These are phyloP conservation scores for Falcunculus frontatus DNA, from an alignment of 2,113 vertebrate species.

Conservation along the genomic window DNA sequence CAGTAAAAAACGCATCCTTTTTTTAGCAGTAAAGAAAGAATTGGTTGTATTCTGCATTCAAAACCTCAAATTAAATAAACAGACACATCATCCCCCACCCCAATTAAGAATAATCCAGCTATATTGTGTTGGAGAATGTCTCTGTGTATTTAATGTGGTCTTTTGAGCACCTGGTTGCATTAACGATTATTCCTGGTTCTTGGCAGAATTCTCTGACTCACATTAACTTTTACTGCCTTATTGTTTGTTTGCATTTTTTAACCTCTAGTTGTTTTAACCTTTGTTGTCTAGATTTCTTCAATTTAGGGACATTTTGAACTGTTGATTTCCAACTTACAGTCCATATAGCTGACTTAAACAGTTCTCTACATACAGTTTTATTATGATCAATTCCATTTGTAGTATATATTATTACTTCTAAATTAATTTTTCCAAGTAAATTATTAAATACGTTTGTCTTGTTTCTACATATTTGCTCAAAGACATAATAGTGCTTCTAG, in stretches of 20 bases:
- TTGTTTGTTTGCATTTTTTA: background rate
- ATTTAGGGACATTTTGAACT: background rate
- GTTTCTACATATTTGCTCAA: background rate
- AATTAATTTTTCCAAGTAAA: background rate
- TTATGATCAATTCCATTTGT: background rate
- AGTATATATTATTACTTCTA: background rate
- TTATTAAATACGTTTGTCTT: background rate
- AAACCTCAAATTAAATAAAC: background rate
- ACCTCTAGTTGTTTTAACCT: background rate
- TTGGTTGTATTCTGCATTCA: background rate
- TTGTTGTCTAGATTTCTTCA: background rate
- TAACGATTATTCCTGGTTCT: background rate
- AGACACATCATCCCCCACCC: accelerated
- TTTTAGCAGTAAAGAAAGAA: background rate
- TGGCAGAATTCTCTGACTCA: background rate
- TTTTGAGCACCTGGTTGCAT: background rate
- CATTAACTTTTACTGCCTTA: background rate
- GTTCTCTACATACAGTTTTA: background rate
- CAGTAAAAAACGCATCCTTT: background rate
- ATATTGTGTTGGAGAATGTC: background rate
- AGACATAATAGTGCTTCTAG: background rate
- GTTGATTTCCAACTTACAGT: background rate
- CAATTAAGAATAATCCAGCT: background rate
- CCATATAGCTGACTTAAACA: background rate
- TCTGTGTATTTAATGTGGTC: background rate